Conservation (phyloP, 1,140 invertebrate species). For the Drosophila repleta region DNA sequence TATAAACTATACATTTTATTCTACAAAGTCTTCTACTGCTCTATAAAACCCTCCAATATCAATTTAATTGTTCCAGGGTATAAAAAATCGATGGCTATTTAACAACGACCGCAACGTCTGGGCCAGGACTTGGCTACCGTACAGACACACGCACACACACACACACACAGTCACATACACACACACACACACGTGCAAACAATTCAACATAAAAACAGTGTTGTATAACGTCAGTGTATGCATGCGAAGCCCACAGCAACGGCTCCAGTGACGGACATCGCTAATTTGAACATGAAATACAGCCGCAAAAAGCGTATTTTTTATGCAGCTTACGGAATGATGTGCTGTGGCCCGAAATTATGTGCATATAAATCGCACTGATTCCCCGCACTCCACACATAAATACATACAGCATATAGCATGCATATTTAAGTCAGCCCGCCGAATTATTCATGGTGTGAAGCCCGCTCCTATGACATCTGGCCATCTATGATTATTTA, state of each 20-base stretch:
- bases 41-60: neutral
- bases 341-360: slow-evolving; percentile 47
- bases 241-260: neutral
- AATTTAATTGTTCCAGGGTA: neutral
- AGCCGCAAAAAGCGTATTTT: slow-evolving; percentile 58
- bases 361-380: slow-evolving; percentile 71
- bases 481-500: slow-evolving; percentile 68
- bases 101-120: slow-evolving; percentile 23
- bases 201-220: slow-evolving; percentile 14
- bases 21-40: neutral
- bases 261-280: slow-evolving; percentile 33
- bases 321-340: slow-evolving; percentile 45
- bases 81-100: slow-evolving; percentile 47
- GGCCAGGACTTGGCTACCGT: slow-evolving; percentile 9
- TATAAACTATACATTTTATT: too few relatives aligned
- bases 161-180: too few relatives aligned
- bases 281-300: slow-evolving; percentile 73
- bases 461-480: slow-evolving; percentile 4
- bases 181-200: neutral
- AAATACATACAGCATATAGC: slow-evolving; percentile 8
- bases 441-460: slow-evolving; percentile 17
- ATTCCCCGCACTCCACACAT: slow-evolving; percentile 14
- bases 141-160: too few relatives aligned
- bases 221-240: slow-evolving; percentile 43
- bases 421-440: slow-evolving; percentile 28